These are phyloP conservation scores for Pogonophryne albipinna DNA, from an alignment of 2,797 vertebrate genomes.

Conservation along the genomic window DNA sequence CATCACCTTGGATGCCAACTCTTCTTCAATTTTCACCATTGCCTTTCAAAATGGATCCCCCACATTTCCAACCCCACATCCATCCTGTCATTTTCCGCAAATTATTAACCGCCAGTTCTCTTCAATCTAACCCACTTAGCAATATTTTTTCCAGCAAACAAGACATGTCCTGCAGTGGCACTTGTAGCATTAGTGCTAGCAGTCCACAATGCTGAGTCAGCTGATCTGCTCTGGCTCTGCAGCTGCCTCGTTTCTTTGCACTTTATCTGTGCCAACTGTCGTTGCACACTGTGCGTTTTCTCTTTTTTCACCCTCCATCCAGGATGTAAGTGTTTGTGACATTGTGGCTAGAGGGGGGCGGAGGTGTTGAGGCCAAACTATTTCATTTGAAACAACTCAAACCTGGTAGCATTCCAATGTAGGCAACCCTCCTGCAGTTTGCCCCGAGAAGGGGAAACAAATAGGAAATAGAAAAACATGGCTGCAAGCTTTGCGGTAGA, in stretches of 20 bases:
- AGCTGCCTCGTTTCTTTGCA: constrained; percentile 57
- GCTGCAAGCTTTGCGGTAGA: constrained; percentile 52
- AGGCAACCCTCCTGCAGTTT: constrained; percentile 62
- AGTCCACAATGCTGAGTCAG: constrained; percentile 62
- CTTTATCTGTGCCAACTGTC: constrained; percentile 63
- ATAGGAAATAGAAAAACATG: constrained; percentile 61
- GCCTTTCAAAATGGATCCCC: constrained; percentile 41
- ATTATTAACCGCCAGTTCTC: constrained; percentile 53
- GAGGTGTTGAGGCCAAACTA: constrained; percentile 79
- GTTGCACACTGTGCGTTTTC: constrained; percentile 56
- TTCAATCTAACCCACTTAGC: constrained; percentile 38
- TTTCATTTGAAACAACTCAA: constrained; percentile 77
- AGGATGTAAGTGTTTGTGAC: constrained; percentile 81
- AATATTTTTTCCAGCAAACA: constrained; percentile 45
- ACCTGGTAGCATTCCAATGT: constrained; percentile 71
- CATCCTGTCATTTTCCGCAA: constrained; percentile 57
- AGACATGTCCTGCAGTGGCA: constrained; percentile 25
- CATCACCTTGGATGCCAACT: constrained; percentile 19
- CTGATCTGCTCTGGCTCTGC: constrained; percentile 49
- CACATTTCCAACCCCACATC: constrained; percentile 44
- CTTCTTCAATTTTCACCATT: constrained; percentile 26
- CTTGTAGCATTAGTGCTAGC: constrained; percentile 50
- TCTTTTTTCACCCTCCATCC: constrained; percentile 40
- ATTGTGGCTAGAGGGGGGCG: constrained; percentile 70
- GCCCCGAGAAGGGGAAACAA: constrained; percentile 31